phyloP scores from a whole-genome alignment of 2,888 invertebrate genomes.

The Megamerina dolium region DNA sequence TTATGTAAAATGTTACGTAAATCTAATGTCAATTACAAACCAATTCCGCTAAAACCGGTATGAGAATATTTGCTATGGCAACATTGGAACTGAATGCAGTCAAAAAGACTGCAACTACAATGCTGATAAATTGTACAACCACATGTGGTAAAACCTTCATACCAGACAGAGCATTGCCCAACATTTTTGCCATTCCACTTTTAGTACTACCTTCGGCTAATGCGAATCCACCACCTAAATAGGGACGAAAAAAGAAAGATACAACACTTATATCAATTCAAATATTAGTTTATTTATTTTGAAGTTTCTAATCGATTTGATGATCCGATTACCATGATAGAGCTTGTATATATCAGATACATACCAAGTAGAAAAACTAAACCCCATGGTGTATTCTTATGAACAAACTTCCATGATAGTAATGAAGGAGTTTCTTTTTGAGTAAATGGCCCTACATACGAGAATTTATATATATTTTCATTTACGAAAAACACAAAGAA shows the following conservation, averaged over 20 bases:
- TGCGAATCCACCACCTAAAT: constrained; percentile 76
- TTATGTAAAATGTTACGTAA: not conserved
- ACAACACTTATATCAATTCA: not conserved
- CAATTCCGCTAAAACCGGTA: constrained; percentile 72
- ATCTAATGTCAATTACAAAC: constrained; percentile 28
- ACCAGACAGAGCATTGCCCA: constrained; percentile 62
- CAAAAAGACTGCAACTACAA: constrained; percentile 56
- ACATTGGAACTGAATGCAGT: constrained; percentile 85
- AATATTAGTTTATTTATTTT: not conserved
- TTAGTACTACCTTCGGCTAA: constrained; percentile 74
- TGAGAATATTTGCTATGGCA: constrained; percentile 73
- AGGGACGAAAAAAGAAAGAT: no score
- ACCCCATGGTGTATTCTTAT: constrained; percentile 81
- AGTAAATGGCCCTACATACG: constrained; percentile 22
- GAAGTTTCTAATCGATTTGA: not conserved
- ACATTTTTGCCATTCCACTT: constrained; percentile 66
- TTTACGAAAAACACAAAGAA: no score
- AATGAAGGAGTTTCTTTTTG: constrained; percentile 45
- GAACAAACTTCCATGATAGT: constrained; percentile 73
- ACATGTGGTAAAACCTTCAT: constrained; percentile 56
- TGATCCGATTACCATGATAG: not conserved
- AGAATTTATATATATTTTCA: no score
- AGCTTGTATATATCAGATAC: no score
- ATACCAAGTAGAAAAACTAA: constrained; percentile 71
- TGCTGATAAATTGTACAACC: constrained; percentile 52